These are phyloP conservation scores for Bruchidius siliquastri DNA, from an alignment of 2,888 invertebrate species.

Conservation along the genomic window DNA sequence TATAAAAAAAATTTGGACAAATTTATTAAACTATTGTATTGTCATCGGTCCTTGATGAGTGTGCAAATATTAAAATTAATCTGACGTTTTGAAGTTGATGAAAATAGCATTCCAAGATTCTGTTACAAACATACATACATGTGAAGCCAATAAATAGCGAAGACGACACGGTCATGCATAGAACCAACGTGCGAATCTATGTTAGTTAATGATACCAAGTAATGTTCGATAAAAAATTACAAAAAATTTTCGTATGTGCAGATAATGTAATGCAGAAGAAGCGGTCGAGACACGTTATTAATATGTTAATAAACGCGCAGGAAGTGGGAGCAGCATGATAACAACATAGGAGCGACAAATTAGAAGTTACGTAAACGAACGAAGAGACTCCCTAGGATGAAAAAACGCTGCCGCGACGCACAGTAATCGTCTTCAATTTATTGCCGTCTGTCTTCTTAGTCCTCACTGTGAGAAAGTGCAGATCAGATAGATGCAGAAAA, in stretches of 20 bases:
- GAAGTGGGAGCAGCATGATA: not conserved
- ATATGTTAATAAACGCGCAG: not conserved
- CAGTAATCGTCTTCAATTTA: not conserved
- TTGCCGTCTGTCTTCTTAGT: not conserved
- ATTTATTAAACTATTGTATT: too few species aligned
- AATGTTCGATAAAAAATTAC: not conserved
- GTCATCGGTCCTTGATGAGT: too few species aligned
- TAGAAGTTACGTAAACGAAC: not conserved
- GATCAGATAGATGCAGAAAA: not conserved
- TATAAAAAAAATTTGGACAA: too few species aligned
- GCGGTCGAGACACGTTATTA: not conserved
- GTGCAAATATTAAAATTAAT: too few species aligned
- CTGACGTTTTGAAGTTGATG: too few species aligned
- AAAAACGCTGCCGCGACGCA: not conserved
- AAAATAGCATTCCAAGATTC: too few species aligned
- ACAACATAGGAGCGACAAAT: not conserved
- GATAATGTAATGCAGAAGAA: not conserved
- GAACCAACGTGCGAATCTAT: not conserved
- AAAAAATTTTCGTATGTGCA: not conserved
- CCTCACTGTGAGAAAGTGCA: not conserved
- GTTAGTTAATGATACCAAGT: not conserved
- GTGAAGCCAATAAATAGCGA: too few species aligned
- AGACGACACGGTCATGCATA: not conserved
- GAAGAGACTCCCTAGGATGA: not conserved
- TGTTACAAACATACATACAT: too few species aligned